Evolutionary conservation across 37 sponge, comb jelly and placozoan genomes (phyloP).

Genomic region (Halichondria panicea): DNA sequence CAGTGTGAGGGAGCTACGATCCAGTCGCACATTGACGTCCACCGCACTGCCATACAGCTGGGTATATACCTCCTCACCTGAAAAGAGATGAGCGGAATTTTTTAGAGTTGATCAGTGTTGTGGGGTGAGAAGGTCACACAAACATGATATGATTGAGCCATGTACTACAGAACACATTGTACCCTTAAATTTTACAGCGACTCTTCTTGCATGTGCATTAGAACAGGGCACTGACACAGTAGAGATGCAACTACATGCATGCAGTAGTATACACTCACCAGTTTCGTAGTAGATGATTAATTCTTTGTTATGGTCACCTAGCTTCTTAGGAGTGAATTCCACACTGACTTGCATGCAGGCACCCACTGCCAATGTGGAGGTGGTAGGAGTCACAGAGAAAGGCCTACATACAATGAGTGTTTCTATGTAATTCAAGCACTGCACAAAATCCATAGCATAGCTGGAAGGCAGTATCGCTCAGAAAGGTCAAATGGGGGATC

Average conservation of each 20-base stretch:
- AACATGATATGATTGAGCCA: too few relatives aligned
- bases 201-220: too few relatives aligned
- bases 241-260: neutral
- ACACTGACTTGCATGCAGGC: conserved; percentile 83
- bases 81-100: neutral
- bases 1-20: conserved; percentile 78
- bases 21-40: conserved; percentile 89
- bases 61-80: conserved; percentile 86
- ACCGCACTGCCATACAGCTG: conserved; percentile 78
- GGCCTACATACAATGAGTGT: conserved; percentile 65
- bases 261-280: conserved; percentile 40
- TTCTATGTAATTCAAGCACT: too few relatives aligned
- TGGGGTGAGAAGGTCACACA: too few relatives aligned
- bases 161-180: too few relatives aligned
- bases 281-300: conserved; percentile 80
- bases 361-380: conserved; percentile 66
- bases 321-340: conserved; percentile 56
- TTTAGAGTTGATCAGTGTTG: too few relatives aligned
- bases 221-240: neutral
- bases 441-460: too few relatives aligned
- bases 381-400: conserved; percentile 76
- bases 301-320: conserved; percentile 74
- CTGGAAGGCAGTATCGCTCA: too few relatives aligned
- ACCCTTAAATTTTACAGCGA: too few relatives aligned
- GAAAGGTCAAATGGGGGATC: too few relatives aligned